phyloP scores from a whole-genome alignment of 1,140 invertebrate genomes.

The Drosophila busckii region DNA sequence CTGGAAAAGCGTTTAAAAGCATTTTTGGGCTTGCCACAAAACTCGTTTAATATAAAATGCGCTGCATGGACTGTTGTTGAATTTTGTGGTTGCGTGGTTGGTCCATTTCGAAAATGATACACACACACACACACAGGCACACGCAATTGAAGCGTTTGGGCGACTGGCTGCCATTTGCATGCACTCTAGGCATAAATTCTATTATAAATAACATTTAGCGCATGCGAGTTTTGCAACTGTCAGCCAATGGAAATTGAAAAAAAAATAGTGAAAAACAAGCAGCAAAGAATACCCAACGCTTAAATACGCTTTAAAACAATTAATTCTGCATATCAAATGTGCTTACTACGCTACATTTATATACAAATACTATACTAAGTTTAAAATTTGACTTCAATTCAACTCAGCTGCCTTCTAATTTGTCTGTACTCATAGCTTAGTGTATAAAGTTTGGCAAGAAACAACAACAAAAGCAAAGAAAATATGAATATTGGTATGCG shows the following conservation, averaged over 20 bases:
- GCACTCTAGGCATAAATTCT: slow-evolving; percentile 68
- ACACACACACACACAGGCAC: no score
- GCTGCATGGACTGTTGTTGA: slow-evolving; percentile 59
- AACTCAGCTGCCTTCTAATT: no score
- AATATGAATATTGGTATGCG: slow-evolving; percentile 3
- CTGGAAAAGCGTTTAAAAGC: slow-evolving; percentile 11
- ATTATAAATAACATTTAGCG: slow-evolving; percentile 74
- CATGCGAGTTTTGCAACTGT: slow-evolving; percentile 64
- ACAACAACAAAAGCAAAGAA: slow-evolving; percentile 2
- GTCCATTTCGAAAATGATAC: slow-evolving; percentile 21
- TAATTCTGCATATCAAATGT: no score
- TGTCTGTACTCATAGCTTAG: no score
- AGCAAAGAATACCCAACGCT: no score
- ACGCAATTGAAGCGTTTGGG: slow-evolving; percentile 57
- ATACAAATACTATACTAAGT: no score
- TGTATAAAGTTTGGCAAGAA: no score
- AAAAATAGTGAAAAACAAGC: slow-evolving; percentile 5
- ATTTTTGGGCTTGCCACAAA: slow-evolving; percentile 37
- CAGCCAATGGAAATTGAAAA: slow-evolving; percentile 69
- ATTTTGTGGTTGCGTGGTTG: slow-evolving; percentile 44
- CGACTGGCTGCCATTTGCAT: slow-evolving; percentile 69
- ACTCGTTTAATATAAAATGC: slow-evolving; percentile 71
- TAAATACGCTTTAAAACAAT: no score
- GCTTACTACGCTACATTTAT: no score
- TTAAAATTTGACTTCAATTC: no score